Base-by-base conservation (phyloP, 2,888 invertebrate species). In the Exephanes ischioxanthus region DNA sequence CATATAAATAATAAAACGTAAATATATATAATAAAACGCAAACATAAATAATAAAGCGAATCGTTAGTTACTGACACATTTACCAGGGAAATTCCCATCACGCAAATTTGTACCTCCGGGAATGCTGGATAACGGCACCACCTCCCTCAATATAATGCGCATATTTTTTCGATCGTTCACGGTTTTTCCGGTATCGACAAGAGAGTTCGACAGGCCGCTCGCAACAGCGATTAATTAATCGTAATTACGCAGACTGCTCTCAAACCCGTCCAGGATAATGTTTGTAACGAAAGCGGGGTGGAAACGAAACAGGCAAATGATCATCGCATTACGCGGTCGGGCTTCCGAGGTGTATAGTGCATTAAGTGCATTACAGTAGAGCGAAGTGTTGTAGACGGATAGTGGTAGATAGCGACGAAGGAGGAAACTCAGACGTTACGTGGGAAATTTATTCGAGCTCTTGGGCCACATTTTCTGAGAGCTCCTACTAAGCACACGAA, bases 141-240 rank as follows among this genome's bases (percentile, higher is more conserved):
- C 11, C 45, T 45, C 19, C 19, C 30, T 66, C 61, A 16, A 51
- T 16, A 37, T 16, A 51, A 66, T 33, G 19, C 63, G n/a, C 11
- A 63, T 63, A 26, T 55, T 33, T 53, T 33, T 53, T 41, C 11
- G 51, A 14, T 41, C 66, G 37, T 48, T 67, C 41, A 67, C 51
- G 41, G 19, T 16, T 51, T 11, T n/a, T 67, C 33, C 16, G 2
- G 3, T n/a, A 26, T 9, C 63, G 16, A 51, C n/a, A 30, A 5
- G 71, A 53, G 53, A 71, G 7, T 11, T 0, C 30, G 41, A 41
- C 58, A 7, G 45, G 2, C 11, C 16, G 11, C 30, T n/a, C 51
- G 48, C 76, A 67, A 67, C 37, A 67, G 66, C 53, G 33, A 76
- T 76, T 67, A 76, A 76, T 76, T 76, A 76, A 66, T 53, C 75